Conservation (phyloP, 2,797 vertebrate genomes). For the Meriones psammophilus region DNA sequence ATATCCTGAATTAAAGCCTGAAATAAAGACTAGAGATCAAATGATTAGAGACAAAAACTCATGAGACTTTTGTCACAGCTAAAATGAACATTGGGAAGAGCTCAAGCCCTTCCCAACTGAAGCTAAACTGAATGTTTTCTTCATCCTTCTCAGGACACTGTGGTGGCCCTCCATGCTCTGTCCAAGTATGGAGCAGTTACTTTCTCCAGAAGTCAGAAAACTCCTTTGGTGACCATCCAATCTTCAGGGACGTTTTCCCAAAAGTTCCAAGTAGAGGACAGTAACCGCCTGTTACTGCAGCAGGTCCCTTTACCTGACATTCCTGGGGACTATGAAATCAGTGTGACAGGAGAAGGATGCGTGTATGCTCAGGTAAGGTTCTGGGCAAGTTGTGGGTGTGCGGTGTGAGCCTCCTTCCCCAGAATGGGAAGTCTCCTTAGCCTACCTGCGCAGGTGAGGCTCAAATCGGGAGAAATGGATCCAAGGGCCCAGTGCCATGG, state of each 20-base stretch:
- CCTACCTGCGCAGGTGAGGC: not conserved
- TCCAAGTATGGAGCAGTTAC: conserved; percentile 84
- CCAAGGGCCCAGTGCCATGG: not conserved
- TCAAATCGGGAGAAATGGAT: not conserved
- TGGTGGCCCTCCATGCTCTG: conserved; percentile 87
- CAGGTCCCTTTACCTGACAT: conserved; percentile 77
- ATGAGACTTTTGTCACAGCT: not conserved
- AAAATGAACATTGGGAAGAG: not conserved
- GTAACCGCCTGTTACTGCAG: conserved; percentile 86
- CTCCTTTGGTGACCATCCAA: conserved; percentile 81
- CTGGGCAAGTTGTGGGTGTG: no score
- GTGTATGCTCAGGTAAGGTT: conserved; percentile 86
- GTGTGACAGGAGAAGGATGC: conserved; percentile 82
- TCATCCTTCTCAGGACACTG: conserved; percentile 86
- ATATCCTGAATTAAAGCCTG: not conserved
- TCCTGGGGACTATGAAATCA: conserved; percentile 82
- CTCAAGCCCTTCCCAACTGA: not conserved
- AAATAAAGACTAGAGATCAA: not conserved
- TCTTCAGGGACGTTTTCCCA: conserved; percentile 76
- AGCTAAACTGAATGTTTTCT: not conserved
- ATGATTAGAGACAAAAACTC: not conserved
- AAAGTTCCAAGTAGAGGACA: conserved; percentile 83
- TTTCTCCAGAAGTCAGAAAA: conserved; percentile 39
- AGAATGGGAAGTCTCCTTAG: not conserved
- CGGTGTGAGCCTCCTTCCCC: not conserved